Base-by-base conservation (phyloP, 2,888 invertebrate genomes). In the Limnephilus auricula region DNA sequence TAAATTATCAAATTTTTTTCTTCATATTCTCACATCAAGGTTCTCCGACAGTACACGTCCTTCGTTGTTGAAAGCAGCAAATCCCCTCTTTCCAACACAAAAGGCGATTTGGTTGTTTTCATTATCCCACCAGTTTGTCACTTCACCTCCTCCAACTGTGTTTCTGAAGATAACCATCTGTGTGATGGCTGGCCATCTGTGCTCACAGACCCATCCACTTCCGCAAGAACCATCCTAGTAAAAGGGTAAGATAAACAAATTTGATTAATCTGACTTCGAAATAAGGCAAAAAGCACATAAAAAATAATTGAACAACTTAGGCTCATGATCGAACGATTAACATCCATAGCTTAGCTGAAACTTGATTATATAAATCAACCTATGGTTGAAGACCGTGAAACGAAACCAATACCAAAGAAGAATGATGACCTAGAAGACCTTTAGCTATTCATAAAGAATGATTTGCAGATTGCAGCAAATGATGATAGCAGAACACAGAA, bases 81-180 rank as follows among this genome's bases (percentile, higher is more conserved):
- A 97, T 0, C 96, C 97, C 91, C 95, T 95, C 90, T 95, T 94
- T 2, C 97, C 97, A 9, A 96, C 94, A 89, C 96, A 95, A 95
- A 98, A 98, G 0, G 98, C 97, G 79, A 98, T 97, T 94, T 98
- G 98, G 94, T 98, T 97, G 94, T 96, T 96, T 10, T 96, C 97
- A 92, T 97, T 97, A 93, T 97, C 97, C 97, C 98, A 98, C 97
- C 98, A 98, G 94, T 96, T 95, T 83, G 95, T 95, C 0, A 97
- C 91, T 0, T 93, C 94, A 0, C 97, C 96, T 79, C 94, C 95
- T n/a, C 95, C 95, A 0, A 97, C 97, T 0, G 95, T 96, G 93
- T 97, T 97, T 92, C 97, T 96, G 94, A 98, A 98, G 0, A 94
- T 95, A 0, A 97, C 97, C 98, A 98, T 98, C 92, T 96, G 96